phyloP scores from a whole-genome alignment of 2,113 vertebrate species.

The Axis porcinus region DNA sequence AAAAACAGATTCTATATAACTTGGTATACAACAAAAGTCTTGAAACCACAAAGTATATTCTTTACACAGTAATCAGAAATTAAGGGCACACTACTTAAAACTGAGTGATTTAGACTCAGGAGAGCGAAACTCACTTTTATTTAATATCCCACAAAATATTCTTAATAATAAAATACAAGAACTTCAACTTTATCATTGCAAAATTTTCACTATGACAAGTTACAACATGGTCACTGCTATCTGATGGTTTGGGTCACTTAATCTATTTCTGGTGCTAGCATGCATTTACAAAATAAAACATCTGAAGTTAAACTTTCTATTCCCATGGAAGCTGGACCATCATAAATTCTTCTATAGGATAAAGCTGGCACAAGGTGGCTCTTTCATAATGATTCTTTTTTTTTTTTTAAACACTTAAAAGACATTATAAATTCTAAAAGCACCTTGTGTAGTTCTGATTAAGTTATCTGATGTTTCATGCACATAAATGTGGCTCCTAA shows the following conservation, averaged over 20 bases:
- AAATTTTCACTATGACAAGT: conserved; percentile 7
- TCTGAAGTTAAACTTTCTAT: conserved; percentile 10
- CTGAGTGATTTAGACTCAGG: not conserved
- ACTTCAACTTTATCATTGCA: not conserved
- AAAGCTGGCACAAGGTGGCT: conserved; percentile 30
- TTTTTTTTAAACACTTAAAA: not conserved
- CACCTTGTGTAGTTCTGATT: not conserved
- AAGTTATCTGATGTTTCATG: not conserved
- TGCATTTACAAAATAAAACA: conserved; percentile 32
- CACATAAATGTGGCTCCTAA: not conserved
- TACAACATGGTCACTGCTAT: not conserved
- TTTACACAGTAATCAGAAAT: conserved; percentile 41
- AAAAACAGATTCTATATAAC: conserved; percentile 53
- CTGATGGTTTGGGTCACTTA: not conserved
- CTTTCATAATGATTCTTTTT: not conserved
- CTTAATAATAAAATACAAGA: conserved; percentile 11
- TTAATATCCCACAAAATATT: conserved; percentile 29
- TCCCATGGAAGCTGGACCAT: not conserved
- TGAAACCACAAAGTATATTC: conserved; percentile 38
- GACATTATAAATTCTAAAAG: conserved; percentile 29
- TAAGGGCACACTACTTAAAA: conserved; percentile 46
- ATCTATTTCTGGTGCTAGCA: conserved; percentile 3
- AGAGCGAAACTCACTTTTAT: conserved; percentile 24
- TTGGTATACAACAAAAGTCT: conserved; percentile 5
- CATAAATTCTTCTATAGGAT: not conserved